phyloP scores from a whole-genome alignment of 1,140 invertebrate genomes.

The Bombyx mori region ASM3026992v2 NC_085108.1:7245001-7245500 shows the following conservation, averaged over 20 bases:
- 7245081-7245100: not conserved
- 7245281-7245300: too few relatives aligned
- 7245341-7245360: too few relatives aligned
- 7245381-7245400: too few relatives aligned
- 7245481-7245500: too few relatives aligned
- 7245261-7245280: too few relatives aligned
- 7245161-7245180: conserved; percentile 9
- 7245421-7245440: too few relatives aligned
- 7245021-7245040: not conserved
- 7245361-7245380: too few relatives aligned
- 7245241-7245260: not conserved
- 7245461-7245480: too few relatives aligned
- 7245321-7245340: too few relatives aligned
- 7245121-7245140: conserved; percentile 8
- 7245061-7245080: not conserved
- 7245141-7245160: conserved; percentile 4
- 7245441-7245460: too few relatives aligned
- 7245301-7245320: too few relatives aligned
- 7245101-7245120: conserved; percentile 1
- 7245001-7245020: not conserved
- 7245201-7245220: conserved; percentile 10
- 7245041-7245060: not conserved
- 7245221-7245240: conserved; percentile 1
- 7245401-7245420: too few relatives aligned
- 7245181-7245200: conserved; percentile 4